A percentile compares a stretch with the other conserved stretches of the same genome.
Conservation (phyloP, 2,888 invertebrate species). For the Athrips mouffetella region DNA sequence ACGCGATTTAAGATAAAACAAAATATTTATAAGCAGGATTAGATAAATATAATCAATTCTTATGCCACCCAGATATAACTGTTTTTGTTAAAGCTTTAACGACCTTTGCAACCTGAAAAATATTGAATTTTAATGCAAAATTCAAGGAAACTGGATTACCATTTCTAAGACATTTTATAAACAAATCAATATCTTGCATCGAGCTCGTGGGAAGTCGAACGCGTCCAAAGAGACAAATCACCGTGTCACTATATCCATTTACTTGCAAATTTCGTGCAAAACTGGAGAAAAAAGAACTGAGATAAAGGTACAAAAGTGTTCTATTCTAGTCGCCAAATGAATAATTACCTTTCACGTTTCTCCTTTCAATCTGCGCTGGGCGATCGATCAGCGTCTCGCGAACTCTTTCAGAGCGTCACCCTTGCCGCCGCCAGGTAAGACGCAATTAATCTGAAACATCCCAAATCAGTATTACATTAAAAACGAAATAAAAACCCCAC, state of each 20-base stretch:
- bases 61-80: too few relatives aligned
- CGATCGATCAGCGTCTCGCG: constrained; percentile 75
- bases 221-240: constrained; percentile 66
- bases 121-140: neutral
- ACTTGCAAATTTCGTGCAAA: constrained; percentile 77
- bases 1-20: neutral
- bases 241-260: constrained; percentile 73
- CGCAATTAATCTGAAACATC: constrained; percentile 78
- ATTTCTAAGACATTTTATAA: constrained; percentile 33
- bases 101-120: neutral
- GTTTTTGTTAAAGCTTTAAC: neutral
- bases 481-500: constrained; percentile 70
- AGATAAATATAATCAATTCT: neutral
- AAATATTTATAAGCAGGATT: neutral
- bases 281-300: constrained; percentile 67
- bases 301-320: constrained; percentile 77
- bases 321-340: constrained; percentile 78
- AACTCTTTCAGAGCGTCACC: constrained; percentile 77
- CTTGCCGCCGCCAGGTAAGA: constrained; percentile 73
- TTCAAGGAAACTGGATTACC: constrained; percentile 29
- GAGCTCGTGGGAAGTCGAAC: constrained; percentile 64
- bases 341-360: constrained; percentile 77
- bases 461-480: constrained; percentile 78
- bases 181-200: constrained; percentile 41
- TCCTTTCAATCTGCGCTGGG: constrained; percentile 74